phyloP scores from a whole-genome alignment of 1,140 invertebrate genomes.

The Belonocnema kinseyi region DNA sequence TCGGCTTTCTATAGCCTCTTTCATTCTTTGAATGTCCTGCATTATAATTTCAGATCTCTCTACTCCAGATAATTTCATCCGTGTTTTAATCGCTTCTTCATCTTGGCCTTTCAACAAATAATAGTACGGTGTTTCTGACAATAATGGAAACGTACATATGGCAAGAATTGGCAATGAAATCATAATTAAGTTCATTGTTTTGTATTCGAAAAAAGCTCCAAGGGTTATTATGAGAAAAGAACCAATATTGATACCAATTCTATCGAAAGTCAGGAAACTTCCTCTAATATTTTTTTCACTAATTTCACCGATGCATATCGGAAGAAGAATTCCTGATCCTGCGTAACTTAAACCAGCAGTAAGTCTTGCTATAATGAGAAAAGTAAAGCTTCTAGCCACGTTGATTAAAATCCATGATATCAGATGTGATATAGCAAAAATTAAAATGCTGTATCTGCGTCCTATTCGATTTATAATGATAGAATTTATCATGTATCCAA shows the following conservation, averaged over 20 bases:
- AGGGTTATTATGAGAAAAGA: not conserved
- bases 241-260: not conserved
- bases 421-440: slow-evolving; percentile 60
- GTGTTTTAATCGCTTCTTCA: not conserved
- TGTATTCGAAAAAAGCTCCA: not conserved
- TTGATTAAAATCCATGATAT: slow-evolving; percentile 64
- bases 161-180: not conserved
- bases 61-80: not conserved
- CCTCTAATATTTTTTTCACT: not conserved
- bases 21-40: not conserved
- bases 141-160: not conserved
- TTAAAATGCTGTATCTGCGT: slow-evolving; percentile 59
- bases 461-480: slow-evolving; percentile 64
- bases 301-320: not conserved
- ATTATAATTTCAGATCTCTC: not conserved
- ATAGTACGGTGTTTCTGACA: not conserved
- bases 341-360: not conserved
- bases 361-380: not conserved
- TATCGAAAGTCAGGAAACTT: not conserved
- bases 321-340: not conserved
- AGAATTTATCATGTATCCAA: slow-evolving; percentile 59
- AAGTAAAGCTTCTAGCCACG: not conserved
- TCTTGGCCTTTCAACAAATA: not conserved
- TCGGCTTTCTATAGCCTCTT: not conserved
- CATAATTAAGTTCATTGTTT: not conserved